Percentiles rank a stretch among this genome's conserved stretches.
Conservation (phyloP, 2,797 vertebrate genomes). For the Rhynchonycteris naso region DNA sequence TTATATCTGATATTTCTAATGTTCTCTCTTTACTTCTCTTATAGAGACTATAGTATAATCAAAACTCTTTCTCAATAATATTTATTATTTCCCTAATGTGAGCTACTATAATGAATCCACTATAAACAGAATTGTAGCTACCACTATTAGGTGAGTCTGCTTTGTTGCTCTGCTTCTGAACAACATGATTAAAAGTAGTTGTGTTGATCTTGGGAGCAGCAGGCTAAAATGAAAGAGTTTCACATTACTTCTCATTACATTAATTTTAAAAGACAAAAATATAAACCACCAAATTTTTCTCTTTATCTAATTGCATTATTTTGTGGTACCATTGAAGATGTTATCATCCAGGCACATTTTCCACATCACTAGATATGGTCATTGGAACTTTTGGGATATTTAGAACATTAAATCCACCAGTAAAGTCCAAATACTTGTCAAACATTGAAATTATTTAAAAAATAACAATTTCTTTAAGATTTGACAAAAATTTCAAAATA, state of each 20-base stretch:
- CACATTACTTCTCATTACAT: not conserved
- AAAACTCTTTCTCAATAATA: not conserved
- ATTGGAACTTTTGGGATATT: not conserved
- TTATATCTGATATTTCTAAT: not conserved
- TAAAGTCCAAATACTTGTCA: not conserved
- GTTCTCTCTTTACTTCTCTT: not conserved
- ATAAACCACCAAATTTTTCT: not conserved
- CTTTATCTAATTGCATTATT: not conserved
- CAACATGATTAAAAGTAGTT: not conserved
- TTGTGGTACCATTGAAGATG: not conserved
- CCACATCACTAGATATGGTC: not conserved
- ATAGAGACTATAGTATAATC: not conserved
- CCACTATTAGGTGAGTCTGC: not conserved
- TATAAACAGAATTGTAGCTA: not conserved
- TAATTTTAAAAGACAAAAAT: not conserved
- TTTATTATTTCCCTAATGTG: not conserved
- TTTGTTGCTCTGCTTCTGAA: not conserved
- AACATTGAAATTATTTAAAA: not conserved
- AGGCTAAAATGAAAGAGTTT: not conserved
- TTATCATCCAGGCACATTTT: not conserved
- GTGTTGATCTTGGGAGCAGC: not conserved
- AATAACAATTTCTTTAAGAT: not conserved
- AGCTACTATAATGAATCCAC: not conserved
- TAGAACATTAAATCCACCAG: not conserved
- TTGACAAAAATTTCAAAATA: not conserved